phyloP scores from a whole-genome alignment of 2,113 vertebrate species.

The Hemibagrus wyckioides region DNA sequence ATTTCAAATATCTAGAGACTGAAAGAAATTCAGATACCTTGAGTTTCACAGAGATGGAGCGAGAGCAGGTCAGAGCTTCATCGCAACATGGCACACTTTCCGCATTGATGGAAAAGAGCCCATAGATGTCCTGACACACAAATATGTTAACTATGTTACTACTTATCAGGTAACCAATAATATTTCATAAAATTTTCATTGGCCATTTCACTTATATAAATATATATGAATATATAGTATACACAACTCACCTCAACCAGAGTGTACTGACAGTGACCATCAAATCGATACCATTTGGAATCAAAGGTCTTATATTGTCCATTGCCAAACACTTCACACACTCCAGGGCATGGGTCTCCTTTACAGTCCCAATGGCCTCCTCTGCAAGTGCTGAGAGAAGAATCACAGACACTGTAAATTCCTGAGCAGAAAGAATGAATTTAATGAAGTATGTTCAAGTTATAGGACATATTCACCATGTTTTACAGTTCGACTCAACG shows the following conservation, averaged over 20 bases:
- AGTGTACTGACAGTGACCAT: constrained; percentile 75
- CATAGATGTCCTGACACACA: constrained; percentile 74
- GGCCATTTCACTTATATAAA: no score
- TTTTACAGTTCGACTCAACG: constrained; percentile 64
- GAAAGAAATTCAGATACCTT: constrained; percentile 61
- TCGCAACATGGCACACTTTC: constrained; percentile 85
- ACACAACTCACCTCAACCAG: constrained; percentile 68
- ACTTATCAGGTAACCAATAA: neutral
- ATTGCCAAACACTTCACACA: constrained; percentile 76
- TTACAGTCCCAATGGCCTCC: constrained; percentile 68
- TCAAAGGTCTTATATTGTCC: constrained; percentile 78
- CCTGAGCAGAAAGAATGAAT: neutral
- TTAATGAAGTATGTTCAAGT: no score
- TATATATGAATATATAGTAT: neutral
- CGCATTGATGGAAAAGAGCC: constrained; percentile 74
- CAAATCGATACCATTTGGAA: constrained; percentile 70
- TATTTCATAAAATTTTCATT: neutral
- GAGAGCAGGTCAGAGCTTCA: constrained; percentile 80
- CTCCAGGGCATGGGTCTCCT: constrained; percentile 61
- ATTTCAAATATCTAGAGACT: neutral
- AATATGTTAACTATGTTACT: neutral
- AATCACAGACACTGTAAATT: neutral
- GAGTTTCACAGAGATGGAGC: constrained; percentile 72
- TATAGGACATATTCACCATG: constrained; percentile 58
- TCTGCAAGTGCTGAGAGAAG: constrained; percentile 62